These are phyloP conservation scores for Gymnorhina tibicen DNA, from an alignment of 2,113 vertebrate species.

Conservation along the genomic window DNA sequence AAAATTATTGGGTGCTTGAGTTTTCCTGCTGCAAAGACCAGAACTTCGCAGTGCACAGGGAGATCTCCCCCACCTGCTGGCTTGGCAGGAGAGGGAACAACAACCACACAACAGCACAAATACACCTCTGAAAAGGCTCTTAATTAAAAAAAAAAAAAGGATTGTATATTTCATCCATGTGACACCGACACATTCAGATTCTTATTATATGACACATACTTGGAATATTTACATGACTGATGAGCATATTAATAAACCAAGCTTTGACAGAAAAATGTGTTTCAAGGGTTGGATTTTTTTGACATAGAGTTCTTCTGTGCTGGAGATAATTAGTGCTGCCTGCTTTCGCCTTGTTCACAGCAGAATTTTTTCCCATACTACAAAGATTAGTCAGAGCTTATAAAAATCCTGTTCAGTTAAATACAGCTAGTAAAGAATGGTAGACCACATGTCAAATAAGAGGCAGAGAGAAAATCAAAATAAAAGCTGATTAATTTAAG, in stretches of 20 bases:
- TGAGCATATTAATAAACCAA: not conserved
- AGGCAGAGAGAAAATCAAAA: slow-evolving; percentile 35
- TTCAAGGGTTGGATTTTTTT: slow-evolving; percentile 11
- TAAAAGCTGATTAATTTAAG: slow-evolving; percentile 33
- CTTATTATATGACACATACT: not conserved
- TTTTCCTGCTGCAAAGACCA: not conserved
- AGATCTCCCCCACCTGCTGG: not conserved
- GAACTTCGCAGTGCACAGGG: not conserved
- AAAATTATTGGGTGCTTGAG: not conserved
- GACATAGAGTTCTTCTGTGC: not conserved
- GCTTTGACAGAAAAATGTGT: not conserved
- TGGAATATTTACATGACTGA: slow-evolving; percentile 16
- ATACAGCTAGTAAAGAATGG: slow-evolving; percentile 11
- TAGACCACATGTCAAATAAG: slow-evolving; percentile 12
- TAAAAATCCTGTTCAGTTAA: slow-evolving; percentile 24
- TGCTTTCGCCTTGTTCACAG: not conserved
- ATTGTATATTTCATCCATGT: not conserved
- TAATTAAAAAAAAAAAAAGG: not conserved
- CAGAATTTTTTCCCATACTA: not conserved
- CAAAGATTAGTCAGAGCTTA: slow-evolving; percentile 27
- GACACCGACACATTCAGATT: not conserved
- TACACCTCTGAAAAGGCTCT: not conserved
- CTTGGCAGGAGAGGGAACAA: not conserved
- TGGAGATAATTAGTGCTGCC: slow-evolving; percentile 14
- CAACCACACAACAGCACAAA: not conserved